Conservation (phyloP, 2,888 invertebrate genomes). For the Notodonta ziczac region DNA sequence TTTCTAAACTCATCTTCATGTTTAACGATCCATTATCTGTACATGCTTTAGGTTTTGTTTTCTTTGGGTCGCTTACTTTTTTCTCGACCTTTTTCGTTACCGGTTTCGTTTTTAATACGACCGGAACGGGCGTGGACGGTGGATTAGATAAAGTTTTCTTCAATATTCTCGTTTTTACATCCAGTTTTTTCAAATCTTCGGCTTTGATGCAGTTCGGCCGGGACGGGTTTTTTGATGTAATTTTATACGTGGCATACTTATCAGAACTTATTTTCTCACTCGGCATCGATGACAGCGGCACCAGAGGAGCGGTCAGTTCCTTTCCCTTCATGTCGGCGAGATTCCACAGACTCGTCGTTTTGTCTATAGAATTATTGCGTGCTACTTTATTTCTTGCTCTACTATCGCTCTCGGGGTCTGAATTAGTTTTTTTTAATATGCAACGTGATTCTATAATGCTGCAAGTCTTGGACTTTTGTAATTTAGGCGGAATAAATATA, state of each 20-base stretch:
- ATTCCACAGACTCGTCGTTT: constrained; percentile 85
- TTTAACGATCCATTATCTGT: constrained; percentile 72
- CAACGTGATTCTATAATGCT: constrained; percentile 89
- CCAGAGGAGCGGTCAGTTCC: constrained; percentile 71
- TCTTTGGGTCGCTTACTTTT: constrained; percentile 72
- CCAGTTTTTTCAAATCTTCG: constrained; percentile 79
- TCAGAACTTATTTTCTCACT: constrained; percentile 75
- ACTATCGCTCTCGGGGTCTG: constrained; percentile 69
- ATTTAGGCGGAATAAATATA: constrained; percentile 79
- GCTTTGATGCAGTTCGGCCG: constrained; percentile 71
- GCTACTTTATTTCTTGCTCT: constrained; percentile 67
- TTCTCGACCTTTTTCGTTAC: constrained; percentile 72
- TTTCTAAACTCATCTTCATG: constrained; percentile 65
- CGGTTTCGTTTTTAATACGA: constrained; percentile 74
- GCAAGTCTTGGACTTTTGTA: constrained; percentile 89
- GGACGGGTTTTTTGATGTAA: constrained; percentile 71
- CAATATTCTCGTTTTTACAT: constrained; percentile 82
- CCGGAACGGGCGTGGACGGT: constrained; percentile 79
- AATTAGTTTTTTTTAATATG: constrained; percentile 85
- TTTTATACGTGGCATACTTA: constrained; percentile 82
- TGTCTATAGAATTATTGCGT: constrained; percentile 79
- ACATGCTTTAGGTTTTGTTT: constrained; percentile 70
- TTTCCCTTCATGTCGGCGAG: constrained; percentile 84
- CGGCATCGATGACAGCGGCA: constrained; percentile 63
- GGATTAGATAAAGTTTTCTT: constrained; percentile 83